These are phyloP conservation scores for Phortica magna DNA, from an alignment of 2,888 invertebrate genomes.

Conservation along the genomic window DNA sequence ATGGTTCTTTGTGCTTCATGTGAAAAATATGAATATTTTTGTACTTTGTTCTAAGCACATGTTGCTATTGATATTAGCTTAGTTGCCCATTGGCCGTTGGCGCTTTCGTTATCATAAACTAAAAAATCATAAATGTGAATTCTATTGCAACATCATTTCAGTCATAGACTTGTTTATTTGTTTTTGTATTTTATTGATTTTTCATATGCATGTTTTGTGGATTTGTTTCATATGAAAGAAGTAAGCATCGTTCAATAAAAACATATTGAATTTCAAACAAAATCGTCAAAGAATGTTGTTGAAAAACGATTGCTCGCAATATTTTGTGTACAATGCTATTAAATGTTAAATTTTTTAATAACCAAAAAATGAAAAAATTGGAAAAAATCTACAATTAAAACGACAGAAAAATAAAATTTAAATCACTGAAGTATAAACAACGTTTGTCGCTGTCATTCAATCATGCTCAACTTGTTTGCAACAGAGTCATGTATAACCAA, in stretches of 20 bases:
- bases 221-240: not conserved
- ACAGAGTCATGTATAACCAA: not conserved
- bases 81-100: not conserved
- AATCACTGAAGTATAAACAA: not conserved
- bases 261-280: not conserved
- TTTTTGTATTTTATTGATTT: not conserved
- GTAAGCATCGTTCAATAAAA: not conserved
- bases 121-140: too few relatives aligned
- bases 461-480: constrained; percentile 1
- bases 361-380: not conserved
- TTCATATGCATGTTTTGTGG: not conserved
- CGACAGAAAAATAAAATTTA: not conserved
- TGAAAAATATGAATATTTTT: too few relatives aligned
- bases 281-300: not conserved
- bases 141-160: not conserved
- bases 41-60: not conserved
- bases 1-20: too few relatives aligned
- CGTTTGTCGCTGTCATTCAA: constrained; percentile 14
- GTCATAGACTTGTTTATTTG: not conserved
- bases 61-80: not conserved
- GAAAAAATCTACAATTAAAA: not conserved
- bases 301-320: not conserved
- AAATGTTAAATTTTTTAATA: not conserved
- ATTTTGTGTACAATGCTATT: not conserved
- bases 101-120: too few relatives aligned